Conservation (phyloP, 1,140 invertebrate species). For the Zaprionus davidi region DNA sequence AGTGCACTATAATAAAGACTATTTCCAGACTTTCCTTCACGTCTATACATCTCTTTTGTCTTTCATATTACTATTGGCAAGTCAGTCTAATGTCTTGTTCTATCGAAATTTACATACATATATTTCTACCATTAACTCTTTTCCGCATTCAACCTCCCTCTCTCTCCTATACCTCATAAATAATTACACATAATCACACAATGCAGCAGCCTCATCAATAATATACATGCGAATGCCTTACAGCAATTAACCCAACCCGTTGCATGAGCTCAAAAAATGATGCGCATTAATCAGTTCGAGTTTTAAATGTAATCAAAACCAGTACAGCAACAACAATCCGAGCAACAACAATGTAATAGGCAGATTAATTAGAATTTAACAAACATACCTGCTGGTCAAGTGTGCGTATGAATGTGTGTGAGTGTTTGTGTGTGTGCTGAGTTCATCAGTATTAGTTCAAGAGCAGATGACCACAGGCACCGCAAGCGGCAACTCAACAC, state of each 20-base stretch:
- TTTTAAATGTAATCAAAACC: conserved; percentile 62
- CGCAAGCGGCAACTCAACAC: conserved; percentile 50
- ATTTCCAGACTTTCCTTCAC: too few relatives aligned
- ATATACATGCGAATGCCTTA: conserved; percentile 24
- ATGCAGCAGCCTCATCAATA: conserved; percentile 5
- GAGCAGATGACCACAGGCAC: conserved; percentile 26
- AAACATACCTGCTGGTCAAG: conserved; percentile 25
- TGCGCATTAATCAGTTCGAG: conserved; percentile 52
- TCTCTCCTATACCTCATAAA: not conserved
- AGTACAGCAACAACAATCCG: conserved; percentile 10
- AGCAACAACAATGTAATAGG: conserved; percentile 5
- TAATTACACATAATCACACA: conserved; percentile 19
- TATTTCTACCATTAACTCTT: not conserved
- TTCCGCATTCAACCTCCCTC: not conserved
- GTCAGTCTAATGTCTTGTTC: not conserved
- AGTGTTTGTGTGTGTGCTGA: too few relatives aligned
- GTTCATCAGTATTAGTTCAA: conserved; percentile 4
- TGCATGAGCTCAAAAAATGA: conserved; percentile 49
- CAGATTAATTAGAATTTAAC: conserved; percentile 61
- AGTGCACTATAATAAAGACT: too few relatives aligned
- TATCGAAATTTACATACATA: not conserved
- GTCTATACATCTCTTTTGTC: too few relatives aligned
- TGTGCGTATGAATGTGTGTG: not conserved
- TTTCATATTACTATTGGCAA: not conserved
- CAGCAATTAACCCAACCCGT: conserved; percentile 20